A percentile compares a stretch with the other conserved stretches of the same genome.
Conservation (phyloP, 2,113 vertebrate genomes). For the Budorcas taxicolor region DNA sequence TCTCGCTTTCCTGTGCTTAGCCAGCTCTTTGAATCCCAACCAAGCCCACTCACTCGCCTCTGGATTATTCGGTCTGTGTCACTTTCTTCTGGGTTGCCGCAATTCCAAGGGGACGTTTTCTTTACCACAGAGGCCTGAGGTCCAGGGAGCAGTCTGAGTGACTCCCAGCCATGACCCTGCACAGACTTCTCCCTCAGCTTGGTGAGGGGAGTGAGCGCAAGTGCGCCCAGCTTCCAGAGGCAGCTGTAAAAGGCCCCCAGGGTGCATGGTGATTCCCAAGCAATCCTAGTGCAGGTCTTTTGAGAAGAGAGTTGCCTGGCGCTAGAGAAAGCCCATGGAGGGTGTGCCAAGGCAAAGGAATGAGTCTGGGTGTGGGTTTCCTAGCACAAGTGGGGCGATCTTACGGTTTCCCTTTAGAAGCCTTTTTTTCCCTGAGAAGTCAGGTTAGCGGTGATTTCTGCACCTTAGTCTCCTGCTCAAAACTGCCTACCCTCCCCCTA, state of each 20-base stretch:
- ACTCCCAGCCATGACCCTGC: background rate
- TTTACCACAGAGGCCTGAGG: background rate
- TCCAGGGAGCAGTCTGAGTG: rapidly evolving
- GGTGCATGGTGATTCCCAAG: too few relatives aligned
- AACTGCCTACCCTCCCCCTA: rapidly evolving
- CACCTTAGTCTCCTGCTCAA: background rate
- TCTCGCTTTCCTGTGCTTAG: background rate
- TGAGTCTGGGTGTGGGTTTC: rapidly evolving
- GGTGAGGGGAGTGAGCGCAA: background rate
- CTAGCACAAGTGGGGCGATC: rapidly evolving
- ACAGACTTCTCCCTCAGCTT: too few relatives aligned
- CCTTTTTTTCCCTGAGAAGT: background rate
- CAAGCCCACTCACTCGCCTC: background rate
- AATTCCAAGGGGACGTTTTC: background rate
- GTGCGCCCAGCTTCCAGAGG: background rate
- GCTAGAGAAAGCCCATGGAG: too few relatives aligned
- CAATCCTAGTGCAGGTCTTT: too few relatives aligned
- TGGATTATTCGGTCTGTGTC: background rate
- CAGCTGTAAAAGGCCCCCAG: background rate
- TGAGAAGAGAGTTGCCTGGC: background rate
- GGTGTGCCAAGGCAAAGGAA: background rate
- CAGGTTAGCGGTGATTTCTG: background rate
- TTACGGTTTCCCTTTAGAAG: background rate
- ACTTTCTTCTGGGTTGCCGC: background rate
- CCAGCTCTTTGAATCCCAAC: background rate